Conservation (phyloP, 2,888 invertebrate genomes). For the Acanthosepion pharaonis region DNA sequence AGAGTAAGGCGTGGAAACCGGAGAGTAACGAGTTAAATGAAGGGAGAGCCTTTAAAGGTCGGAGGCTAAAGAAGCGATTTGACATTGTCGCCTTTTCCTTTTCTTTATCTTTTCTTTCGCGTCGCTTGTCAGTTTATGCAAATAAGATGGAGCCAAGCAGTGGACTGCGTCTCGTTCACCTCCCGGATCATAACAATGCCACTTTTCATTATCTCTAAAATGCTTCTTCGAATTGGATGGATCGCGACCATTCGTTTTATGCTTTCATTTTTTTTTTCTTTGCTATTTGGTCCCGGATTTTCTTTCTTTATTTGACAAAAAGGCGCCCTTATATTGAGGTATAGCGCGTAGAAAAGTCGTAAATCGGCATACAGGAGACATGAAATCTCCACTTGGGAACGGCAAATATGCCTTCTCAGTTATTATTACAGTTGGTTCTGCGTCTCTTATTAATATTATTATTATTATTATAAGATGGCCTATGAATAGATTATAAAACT, state of each 20-base stretch:
- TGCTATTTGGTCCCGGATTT: neutral
- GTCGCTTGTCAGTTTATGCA: neutral
- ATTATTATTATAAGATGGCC: neutral
- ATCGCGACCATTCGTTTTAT: neutral
- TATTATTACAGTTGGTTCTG: neutral
- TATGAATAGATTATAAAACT: too few relatives aligned
- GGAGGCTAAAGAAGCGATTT: neutral
- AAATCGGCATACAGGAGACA: neutral
- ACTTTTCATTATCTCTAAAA: neutral
- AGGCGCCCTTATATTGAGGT: neutral
- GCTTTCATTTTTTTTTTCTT: neutral
- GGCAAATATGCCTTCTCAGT: neutral
- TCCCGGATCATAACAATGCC: conserved; percentile 33
- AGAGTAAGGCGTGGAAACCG: too few relatives aligned
- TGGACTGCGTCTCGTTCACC: neutral
- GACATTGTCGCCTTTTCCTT: neutral
- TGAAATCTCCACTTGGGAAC: neutral
- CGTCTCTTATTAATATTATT: neutral
- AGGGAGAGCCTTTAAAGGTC: neutral
- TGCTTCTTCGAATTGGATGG: neutral
- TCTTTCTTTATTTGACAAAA: conserved; percentile 23
- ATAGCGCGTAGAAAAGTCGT: neutral
- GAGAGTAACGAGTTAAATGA: too few relatives aligned
- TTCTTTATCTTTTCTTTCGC: neutral
- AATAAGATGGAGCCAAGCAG: neutral